Evolutionary conservation across 2,113 vertebrate species (phyloP).

Genomic region (Lasiurus borealis): DNA sequence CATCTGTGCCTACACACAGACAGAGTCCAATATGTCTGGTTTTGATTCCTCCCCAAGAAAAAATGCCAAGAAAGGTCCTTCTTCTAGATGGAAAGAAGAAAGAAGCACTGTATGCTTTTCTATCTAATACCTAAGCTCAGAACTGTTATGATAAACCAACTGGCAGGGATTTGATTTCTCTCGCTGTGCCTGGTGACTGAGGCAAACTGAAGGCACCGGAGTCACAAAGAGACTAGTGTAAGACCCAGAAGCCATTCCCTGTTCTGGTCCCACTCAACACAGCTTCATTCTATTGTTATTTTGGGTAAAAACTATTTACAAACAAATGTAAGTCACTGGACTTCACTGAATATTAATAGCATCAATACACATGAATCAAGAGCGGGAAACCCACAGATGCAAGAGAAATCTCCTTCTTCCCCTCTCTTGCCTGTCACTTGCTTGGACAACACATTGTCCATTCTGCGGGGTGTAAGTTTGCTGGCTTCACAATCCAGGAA

Average conservation of each 20-base stretch:
- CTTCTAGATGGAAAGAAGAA: not conserved
- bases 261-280: not conserved
- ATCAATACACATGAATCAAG: not conserved
- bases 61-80: not conserved
- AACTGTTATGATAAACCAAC: not conserved
- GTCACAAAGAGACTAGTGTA: not conserved
- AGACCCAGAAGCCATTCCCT: not conserved
- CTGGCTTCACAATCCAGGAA: not conserved
- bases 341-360: not conserved
- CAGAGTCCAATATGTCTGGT: not conserved
- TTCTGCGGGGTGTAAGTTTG: not conserved
- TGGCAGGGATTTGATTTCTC: not conserved
- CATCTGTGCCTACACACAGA: not conserved
- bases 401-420: fast-evolving
- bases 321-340: not conserved
- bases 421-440: not conserved
- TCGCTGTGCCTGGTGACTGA: not conserved
- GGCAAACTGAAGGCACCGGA: fast-evolving
- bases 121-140: not conserved
- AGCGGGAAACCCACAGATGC: not conserved
- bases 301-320: not conserved
- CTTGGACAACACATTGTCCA: not conserved
- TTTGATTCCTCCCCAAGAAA: not conserved
- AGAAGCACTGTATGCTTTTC: not conserved
- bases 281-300: not conserved